These are phyloP conservation scores for Bruchidius siliquastri DNA, from an alignment of 2,888 invertebrate genomes.

Conservation along the genomic window DNA sequence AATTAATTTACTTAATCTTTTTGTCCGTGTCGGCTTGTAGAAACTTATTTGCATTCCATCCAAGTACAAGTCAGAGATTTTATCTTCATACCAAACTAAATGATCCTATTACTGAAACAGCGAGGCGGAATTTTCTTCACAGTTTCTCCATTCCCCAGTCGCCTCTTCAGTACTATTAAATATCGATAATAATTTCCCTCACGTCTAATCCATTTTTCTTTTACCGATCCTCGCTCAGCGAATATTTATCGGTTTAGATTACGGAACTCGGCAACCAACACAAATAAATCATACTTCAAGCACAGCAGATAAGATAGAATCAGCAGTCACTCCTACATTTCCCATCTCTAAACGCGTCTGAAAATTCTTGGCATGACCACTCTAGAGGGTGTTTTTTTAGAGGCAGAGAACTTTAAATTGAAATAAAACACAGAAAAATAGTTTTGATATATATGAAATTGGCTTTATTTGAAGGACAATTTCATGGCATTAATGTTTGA, in stretches of 20 bases:
- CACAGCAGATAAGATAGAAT: too few relatives aligned
- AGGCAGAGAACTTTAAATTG: too few relatives aligned
- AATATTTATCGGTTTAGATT: not conserved
- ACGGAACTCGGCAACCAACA: not conserved
- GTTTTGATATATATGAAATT: too few relatives aligned
- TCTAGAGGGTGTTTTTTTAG: too few relatives aligned
- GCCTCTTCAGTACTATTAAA: not conserved
- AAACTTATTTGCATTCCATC: not conserved
- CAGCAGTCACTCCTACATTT: too few relatives aligned
- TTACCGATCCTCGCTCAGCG: not conserved
- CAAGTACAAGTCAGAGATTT: not conserved
- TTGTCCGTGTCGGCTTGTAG: too few relatives aligned
- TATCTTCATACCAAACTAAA: not conserved
- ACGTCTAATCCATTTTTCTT: not conserved
- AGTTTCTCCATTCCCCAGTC: not conserved
- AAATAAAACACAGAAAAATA: too few relatives aligned
- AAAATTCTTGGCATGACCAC: too few relatives aligned
- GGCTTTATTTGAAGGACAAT: too few relatives aligned
- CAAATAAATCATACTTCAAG: not conserved
- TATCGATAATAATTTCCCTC: not conserved
- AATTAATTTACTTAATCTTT: too few relatives aligned
- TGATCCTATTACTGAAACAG: not conserved
- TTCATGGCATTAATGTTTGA: too few relatives aligned
- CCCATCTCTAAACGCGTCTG: too few relatives aligned
- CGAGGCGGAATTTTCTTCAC: not conserved